phyloP scores from a whole-genome alignment of 1,140 invertebrate genomes.

The Drosophila subpulchrella region DNA sequence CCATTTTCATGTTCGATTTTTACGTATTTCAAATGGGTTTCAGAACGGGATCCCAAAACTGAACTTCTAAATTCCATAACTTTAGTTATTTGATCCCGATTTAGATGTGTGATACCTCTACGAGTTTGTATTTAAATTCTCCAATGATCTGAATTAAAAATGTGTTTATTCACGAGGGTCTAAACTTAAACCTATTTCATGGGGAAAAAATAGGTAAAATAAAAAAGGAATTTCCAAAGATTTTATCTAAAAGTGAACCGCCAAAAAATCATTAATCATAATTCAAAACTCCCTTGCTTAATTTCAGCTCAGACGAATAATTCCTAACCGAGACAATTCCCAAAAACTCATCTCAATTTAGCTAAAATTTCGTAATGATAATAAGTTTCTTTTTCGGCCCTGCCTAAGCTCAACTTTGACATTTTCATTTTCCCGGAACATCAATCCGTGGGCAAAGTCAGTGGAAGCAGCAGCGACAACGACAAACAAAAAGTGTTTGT shows the following conservation, averaged over 20 bases:
- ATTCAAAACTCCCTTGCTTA: not conserved
- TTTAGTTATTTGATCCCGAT: too few species aligned
- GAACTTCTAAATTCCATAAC: too few species aligned
- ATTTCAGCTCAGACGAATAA: conserved; percentile 4
- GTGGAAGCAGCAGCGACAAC: conserved; percentile 35
- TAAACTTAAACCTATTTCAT: too few species aligned
- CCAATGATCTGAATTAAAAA: too few species aligned
- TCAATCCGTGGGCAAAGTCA: conserved; percentile 48
- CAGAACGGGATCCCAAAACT: too few species aligned
- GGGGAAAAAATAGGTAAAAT: too few species aligned
- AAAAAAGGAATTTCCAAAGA: not conserved
- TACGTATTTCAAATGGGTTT: too few species aligned
- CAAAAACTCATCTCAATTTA: conserved; percentile 19
- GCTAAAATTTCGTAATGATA: conserved; percentile 26
- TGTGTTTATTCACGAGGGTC: too few species aligned
- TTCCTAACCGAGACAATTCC: not conserved
- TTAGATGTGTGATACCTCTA: too few species aligned
- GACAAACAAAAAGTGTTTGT: conserved; percentile 81
- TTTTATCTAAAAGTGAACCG: not conserved
- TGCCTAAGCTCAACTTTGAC: conserved; percentile 61
- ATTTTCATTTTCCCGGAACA: conserved; percentile 64
- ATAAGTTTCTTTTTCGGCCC: conserved; percentile 11
- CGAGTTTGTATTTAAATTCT: too few species aligned
- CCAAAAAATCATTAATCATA: not conserved
- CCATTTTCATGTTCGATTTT: too few species aligned